Evolutionary conservation across 2,797 vertebrate genomes (phyloP).

Genomic region (Luscinia megarhynchos): DNA sequence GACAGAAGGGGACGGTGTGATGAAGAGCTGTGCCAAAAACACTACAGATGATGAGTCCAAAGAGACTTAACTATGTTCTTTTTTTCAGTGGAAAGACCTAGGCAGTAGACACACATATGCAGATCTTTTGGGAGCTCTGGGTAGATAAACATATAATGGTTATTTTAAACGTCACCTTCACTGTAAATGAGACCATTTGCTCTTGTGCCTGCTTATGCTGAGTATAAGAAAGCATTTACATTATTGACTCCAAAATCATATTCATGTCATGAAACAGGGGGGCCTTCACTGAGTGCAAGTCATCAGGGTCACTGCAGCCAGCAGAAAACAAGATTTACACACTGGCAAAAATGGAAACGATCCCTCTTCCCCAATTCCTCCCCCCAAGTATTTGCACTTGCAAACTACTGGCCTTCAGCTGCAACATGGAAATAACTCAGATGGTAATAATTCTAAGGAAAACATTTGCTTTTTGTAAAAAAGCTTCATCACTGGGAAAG

Average conservation of each 20-base stretch:
- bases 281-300: constrained; percentile 8
- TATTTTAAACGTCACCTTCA: constrained; percentile 9
- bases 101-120: background rate
- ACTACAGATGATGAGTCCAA: background rate
- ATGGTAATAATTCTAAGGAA: constrained; percentile 61
- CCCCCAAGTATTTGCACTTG: constrained; percentile 33
- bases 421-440: constrained; percentile 47
- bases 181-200: background rate
- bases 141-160: background rate
- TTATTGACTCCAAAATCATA: constrained; percentile 31
- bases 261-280: background rate
- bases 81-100: constrained; percentile 1
- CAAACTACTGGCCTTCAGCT: constrained; percentile 57
- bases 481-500: background rate
- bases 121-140: background rate
- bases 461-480: constrained; percentile 57
- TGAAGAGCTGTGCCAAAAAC: background rate
- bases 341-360: constrained; percentile 15
- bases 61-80: background rate
- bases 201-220: background rate
- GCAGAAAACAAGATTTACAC: constrained; percentile 48
- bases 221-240: constrained; percentile 24
- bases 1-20: background rate
- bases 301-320: constrained; percentile 15
- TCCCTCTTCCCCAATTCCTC: background rate